Evolutionary conservation across 2,888 invertebrate species (phyloP).

Genomic region (Tetramorium bicarinatum): DNA sequence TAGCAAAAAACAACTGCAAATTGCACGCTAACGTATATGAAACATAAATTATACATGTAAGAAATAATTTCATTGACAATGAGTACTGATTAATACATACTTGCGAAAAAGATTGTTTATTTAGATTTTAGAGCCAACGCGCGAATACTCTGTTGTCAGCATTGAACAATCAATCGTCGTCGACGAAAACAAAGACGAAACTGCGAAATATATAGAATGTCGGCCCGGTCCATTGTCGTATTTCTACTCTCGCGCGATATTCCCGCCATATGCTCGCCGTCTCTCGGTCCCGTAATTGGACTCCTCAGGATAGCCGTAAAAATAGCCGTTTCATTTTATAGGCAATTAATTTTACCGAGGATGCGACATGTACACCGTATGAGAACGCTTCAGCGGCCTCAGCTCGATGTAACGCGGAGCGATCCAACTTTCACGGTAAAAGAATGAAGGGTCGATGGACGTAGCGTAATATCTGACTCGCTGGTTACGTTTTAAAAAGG

Average conservation of each 20-base stretch:
- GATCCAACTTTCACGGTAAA: constrained; percentile 31
- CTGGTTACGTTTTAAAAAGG: constrained; percentile 11
- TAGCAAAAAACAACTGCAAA: neutral
- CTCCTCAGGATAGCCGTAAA: constrained; percentile 79
- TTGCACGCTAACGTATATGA: neutral
- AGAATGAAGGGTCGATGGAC: constrained; percentile 4
- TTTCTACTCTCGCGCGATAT: constrained; percentile 11
- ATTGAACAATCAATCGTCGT: constrained; percentile 73
- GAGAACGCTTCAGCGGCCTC: constrained; percentile 23
- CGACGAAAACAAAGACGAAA: constrained; percentile 69
- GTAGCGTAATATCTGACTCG: constrained; percentile 60
- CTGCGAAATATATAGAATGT: constrained; percentile 74
- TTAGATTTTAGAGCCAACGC: constrained; percentile 43
- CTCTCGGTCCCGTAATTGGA: constrained; percentile 80
- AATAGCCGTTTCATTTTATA: constrained; percentile 84
- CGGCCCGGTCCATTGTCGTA: constrained; percentile 15
- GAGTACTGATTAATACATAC: neutral
- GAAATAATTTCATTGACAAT: neutral
- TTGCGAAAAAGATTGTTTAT: neutral
- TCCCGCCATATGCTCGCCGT: constrained; percentile 1
- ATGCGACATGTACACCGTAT: constrained; percentile 67
- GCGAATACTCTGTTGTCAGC: constrained; percentile 68
- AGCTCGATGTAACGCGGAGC: constrained; percentile 14
- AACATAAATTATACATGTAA: neutral
- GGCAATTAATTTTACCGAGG: constrained; percentile 82